These are phyloP conservation scores for Elmis aenea DNA, from an alignment of 2,888 invertebrate genomes.

Conservation along the genomic window DNA sequence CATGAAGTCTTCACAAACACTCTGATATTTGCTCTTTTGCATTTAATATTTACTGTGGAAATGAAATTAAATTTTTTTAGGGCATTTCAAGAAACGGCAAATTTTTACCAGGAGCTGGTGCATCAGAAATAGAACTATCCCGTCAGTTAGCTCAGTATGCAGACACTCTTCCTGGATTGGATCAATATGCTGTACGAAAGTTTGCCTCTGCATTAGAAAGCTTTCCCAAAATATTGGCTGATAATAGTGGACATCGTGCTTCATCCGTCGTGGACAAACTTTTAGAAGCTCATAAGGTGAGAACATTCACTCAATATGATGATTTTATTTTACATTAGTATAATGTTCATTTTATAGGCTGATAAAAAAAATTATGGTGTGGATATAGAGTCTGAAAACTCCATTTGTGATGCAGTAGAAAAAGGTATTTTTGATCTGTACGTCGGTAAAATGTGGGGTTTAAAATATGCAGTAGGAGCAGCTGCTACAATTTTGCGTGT, in stretches of 20 bases:
- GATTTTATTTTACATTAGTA: constrained; percentile 3
- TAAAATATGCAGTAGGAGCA: constrained; percentile 92
- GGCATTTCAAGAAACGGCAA: constrained; percentile 46
- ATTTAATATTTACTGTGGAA: too few species aligned
- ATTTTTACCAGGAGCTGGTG: constrained; percentile 91
- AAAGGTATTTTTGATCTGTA: constrained; percentile 80
- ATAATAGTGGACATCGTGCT: constrained; percentile 88
- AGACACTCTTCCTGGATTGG: constrained; percentile 87
- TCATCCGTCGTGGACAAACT: constrained; percentile 84
- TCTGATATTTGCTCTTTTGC: too few species aligned
- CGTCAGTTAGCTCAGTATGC: constrained; percentile 81
- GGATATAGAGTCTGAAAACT: constrained; percentile 77
- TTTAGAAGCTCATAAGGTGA: constrained; percentile 83
- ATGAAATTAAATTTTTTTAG: constrained; percentile 18
- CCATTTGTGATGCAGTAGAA: constrained; percentile 69
- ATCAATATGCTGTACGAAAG: constrained; percentile 95
- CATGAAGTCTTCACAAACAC: too few species aligned
- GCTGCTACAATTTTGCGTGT: constrained; percentile 90
- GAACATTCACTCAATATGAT: too few species aligned
- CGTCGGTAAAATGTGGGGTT: constrained; percentile 83
- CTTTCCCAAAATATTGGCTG: constrained; percentile 88
- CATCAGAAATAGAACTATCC: constrained; percentile 90
- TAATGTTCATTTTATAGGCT: constrained; percentile 48
- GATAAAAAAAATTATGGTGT: constrained; percentile 74
- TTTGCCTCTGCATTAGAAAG: constrained; percentile 86